Base-by-base conservation (phyloP, 2,888 invertebrate species). In the Pocota personata region DNA sequence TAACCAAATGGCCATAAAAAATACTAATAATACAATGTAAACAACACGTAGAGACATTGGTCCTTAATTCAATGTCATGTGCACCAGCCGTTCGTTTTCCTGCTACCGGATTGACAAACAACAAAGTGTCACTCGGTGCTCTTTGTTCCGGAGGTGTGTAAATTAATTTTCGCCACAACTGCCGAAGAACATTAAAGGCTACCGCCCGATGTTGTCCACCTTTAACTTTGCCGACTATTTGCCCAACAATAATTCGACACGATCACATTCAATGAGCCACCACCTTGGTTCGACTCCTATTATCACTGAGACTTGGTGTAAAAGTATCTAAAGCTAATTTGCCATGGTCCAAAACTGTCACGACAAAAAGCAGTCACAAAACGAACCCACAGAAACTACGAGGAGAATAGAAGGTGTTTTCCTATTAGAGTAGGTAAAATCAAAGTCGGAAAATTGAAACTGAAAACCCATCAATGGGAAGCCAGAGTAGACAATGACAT, bases 241-340 rank as follows among this genome's bases (percentile, higher is more conserved):
- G 43, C 57, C 73, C 83, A 84, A 79, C 79, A 79, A 75, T 79
- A 79, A 84, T 84, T 84, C 83, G 83, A 84, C 79, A 79, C 83
- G 79, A 79, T 62, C 67, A 60, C 67, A 78, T 57, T 52, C 64
- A 73, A 79, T 79, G 46, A 46, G 52, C 40, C 62, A 55, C 35
- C 72, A 57, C 55, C 69, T 64, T 76, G 55, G 30, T 55, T 46
- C 24, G 40, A 16, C 50, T 32, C 60, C 24, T 24, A 24, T 24
- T 24, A 24, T 24, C 24, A 24, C 24, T 24, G 24, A 24, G 58
- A 73, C 80, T 66, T 21, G 16, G 52, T 32, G 7, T 32, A 77
- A 30, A 78, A 69, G 46, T 64, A 84, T 75, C 79, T 69, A 75
- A 84, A 79, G 79, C 62, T 84, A 79, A 84, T 84, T 84, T 84